Conservation (phyloP, 2,888 invertebrate species). For the Notocelia uddmanniana region DNA sequence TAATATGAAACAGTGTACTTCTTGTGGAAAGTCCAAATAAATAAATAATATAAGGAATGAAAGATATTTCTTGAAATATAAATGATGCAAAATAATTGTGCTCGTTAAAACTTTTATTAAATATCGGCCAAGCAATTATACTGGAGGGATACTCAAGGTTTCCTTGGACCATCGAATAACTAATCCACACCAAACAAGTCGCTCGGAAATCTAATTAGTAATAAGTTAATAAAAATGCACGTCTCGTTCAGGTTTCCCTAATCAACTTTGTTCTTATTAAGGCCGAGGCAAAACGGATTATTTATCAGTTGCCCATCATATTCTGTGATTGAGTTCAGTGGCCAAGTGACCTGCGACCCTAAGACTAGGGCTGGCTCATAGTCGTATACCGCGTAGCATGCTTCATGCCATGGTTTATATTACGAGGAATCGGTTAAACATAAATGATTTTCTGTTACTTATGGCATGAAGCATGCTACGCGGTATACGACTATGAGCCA, state of each 20-base stretch:
- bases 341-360: not conserved
- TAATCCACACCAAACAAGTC: slow-evolving; percentile 6
- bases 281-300: not conserved
- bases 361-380: too few relatives aligned
- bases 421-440: too few relatives aligned
- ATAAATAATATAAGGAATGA: too few relatives aligned
- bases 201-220: slow-evolving; percentile 5
- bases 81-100: slow-evolving; percentile 1
- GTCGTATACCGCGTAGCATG: too few relatives aligned
- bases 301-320: not conserved
- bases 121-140: not conserved
- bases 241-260: slow-evolving; percentile 12
- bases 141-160: not conserved
- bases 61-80: not conserved
- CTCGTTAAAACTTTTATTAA: not conserved
- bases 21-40: too few relatives aligned
- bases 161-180: not conserved
- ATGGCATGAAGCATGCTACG: too few relatives aligned
- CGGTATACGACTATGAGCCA: too few relatives aligned
- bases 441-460: too few relatives aligned
- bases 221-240: slow-evolving; percentile 17
- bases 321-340: not conserved
- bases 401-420: too few relatives aligned
- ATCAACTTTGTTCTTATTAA: slow-evolving; percentile 3
- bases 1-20: too few relatives aligned